Base-by-base conservation (phyloP, 2,888 invertebrate species). In the Thymelicus lineola region DNA sequence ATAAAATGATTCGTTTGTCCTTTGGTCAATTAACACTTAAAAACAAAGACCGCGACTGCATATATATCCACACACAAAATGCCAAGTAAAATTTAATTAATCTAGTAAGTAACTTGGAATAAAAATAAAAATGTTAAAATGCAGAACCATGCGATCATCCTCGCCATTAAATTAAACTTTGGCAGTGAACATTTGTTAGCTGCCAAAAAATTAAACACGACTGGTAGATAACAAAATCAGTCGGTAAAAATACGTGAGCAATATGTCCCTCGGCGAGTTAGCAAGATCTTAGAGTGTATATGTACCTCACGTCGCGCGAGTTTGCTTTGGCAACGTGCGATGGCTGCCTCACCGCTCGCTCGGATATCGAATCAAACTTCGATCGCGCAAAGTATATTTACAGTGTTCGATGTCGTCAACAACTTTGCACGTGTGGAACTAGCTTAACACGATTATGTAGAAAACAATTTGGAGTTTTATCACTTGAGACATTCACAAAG, bases 321-420 rank as follows among this genome's bases (percentile, higher is more conserved):
- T 90, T 91, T 91, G 89, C 89, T 89, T 86, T 86, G 85, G 87
- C 87, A 88, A 88, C 88, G 88, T 87, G 84, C 86, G 80, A 84
- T 80, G 86, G 88, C 86, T 88, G 84, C 85, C 86, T 88, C 84
- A 81, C 84, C 79, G 84, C 83, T 77, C 77, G 82, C 82, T 82
- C 82, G 80, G 80, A 86, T 86, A 89, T 89, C 86, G 85, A 87
- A 88, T 89, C 86, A 85, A 84, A 86, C 81, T 82, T 80, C 82
- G 82, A 85, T 84, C 81, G 80, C 78, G 80, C 77, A 80, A 81
- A 79, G 79, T 82, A 84, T 82, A 86, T 82, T 81, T 80, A 83
- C 80, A 80, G 80, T 80, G 79, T 80, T 79, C 78, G 77, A 73
- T 71, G 74, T 76, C 75, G 75, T 73, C 75, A 73, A 67, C 66